Conservation (phyloP, 1,140 invertebrate genomes). For the Achroia grisella region DNA sequence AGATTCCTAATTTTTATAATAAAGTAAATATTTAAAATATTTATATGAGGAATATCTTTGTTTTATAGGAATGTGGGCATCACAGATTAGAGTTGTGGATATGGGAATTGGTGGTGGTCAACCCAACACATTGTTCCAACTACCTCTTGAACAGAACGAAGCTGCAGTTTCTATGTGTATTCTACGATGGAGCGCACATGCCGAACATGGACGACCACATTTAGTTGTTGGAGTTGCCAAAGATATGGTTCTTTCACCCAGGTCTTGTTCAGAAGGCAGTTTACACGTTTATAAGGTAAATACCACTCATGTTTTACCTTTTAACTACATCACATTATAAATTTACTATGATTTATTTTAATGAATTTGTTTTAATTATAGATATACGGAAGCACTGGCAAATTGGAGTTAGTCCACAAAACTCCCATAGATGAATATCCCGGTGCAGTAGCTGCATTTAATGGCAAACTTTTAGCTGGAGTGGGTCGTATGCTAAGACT, state of each 20-base stretch:
- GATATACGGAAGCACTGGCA: conserved; percentile 47
- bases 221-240: conserved; percentile 81
- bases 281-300: conserved; percentile 89
- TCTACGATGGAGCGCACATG: conserved; percentile 67
- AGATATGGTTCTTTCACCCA: conserved; percentile 92
- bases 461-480: conserved; percentile 93
- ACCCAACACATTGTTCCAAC: conserved; percentile 82
- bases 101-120: conserved; percentile 75
- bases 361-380: conserved; percentile 17
- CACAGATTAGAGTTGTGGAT: conserved; percentile 92
- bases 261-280: conserved; percentile 85
- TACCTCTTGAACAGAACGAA: conserved; percentile 96
- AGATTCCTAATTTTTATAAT: no score
- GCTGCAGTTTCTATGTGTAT: conserved; percentile 90
- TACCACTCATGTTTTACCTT: neutral
- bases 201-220: conserved; percentile 41
- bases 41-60: neutral
- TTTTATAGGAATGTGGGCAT: conserved; percentile 94
- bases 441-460: conserved; percentile 90
- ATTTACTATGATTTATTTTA: neutral
- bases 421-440: conserved; percentile 97
- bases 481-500: conserved; percentile 93
- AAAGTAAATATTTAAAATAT: no score
- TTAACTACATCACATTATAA: conserved; percentile 2
- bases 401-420: conserved; percentile 93